Conservation (phyloP, 2,888 invertebrate species). For the Morpho deidamia region DNA sequence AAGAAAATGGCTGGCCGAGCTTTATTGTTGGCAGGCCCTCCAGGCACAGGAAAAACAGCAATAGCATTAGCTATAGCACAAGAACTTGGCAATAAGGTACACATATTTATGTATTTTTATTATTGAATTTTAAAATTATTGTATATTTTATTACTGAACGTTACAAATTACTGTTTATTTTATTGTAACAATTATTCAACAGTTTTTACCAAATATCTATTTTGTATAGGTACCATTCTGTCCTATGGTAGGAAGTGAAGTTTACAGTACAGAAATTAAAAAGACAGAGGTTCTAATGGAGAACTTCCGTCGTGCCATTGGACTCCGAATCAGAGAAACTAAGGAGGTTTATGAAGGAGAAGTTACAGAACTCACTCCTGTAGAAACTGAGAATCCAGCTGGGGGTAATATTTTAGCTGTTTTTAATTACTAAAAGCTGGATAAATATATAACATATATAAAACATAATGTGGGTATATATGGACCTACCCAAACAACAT, state of each 20-base stretch:
- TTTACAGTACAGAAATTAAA: conserved; percentile 98
- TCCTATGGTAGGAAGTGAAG: conserved; percentile 95
- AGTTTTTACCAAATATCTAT: background rate
- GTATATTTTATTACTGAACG: no score
- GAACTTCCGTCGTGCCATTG: conserved; percentile 98
- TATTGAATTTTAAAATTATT: no score
- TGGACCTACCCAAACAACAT: no score
- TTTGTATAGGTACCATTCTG: conserved; percentile 86
- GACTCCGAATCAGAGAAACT: conserved; percentile 94
- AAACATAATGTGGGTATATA: no score
- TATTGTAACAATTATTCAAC: no score
- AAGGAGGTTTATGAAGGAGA: conserved; percentile 99
- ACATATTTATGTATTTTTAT: no score
- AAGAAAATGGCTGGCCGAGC: conserved; percentile 99
- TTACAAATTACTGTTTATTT: background rate
- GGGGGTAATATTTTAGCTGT: conserved; percentile 79
- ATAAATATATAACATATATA: no score
- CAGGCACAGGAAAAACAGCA: conserved; percentile 98
- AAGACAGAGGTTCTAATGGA: conserved; percentile 99
- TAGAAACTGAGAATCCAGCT: conserved; percentile 97
- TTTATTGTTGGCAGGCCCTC: conserved; percentile 95
- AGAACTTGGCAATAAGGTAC: conserved; percentile 95
- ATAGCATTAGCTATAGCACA: conserved; percentile 98
- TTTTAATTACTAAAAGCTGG: no score
- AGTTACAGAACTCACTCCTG: conserved; percentile 98